Percentiles rank a stretch among this genome's conserved stretches.
These are phyloP conservation scores for Toxotes jaculatrix DNA, from an alignment of 2,113 vertebrate species.

Conservation along the genomic window DNA sequence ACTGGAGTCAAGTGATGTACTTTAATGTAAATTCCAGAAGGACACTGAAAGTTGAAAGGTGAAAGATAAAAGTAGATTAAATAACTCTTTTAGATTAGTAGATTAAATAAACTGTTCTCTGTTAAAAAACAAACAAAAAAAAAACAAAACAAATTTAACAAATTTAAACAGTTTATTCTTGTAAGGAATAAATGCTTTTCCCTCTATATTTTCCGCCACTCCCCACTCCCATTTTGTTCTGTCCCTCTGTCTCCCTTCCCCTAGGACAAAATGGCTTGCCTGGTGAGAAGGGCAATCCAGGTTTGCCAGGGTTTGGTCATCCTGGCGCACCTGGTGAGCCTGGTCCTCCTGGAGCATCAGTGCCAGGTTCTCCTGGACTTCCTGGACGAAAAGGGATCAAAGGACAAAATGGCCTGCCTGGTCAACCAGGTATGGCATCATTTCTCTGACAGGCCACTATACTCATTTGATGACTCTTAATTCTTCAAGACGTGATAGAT, in stretches of 20 bases:
- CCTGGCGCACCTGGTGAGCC: slow-evolving; percentile 63
- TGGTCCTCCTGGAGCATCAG: slow-evolving; percentile 50
- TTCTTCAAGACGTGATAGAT: not conserved
- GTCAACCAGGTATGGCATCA: slow-evolving; percentile 59
- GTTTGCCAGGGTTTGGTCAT: slow-evolving; percentile 65
- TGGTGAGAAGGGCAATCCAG: slow-evolving; percentile 68
- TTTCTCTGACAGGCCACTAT: not conserved
- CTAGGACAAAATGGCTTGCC: slow-evolving; percentile 63
- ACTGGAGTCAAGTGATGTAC: slow-evolving; percentile 6
- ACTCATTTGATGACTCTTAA: not conserved
- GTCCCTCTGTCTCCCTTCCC: not conserved
- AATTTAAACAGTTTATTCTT: not conserved
- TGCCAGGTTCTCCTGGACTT: slow-evolving; percentile 5
- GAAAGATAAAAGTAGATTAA: not conserved
- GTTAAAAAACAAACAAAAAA: not conserved
- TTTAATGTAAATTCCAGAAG: slow-evolving; percentile 7
- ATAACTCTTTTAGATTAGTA: too few relatives aligned
- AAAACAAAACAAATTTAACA: not conserved
- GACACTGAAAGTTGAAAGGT: not conserved
- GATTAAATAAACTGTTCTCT: not conserved
- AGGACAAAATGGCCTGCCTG: slow-evolving; percentile 65
- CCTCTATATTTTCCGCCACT: not conserved
- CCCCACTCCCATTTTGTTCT: not conserved
- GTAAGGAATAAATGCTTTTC: not conserved
- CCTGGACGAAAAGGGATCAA: slow-evolving; percentile 65